phyloP scores from a whole-genome alignment of 2,113 vertebrate species.

The Isurus oxyrinchus region DNA sequence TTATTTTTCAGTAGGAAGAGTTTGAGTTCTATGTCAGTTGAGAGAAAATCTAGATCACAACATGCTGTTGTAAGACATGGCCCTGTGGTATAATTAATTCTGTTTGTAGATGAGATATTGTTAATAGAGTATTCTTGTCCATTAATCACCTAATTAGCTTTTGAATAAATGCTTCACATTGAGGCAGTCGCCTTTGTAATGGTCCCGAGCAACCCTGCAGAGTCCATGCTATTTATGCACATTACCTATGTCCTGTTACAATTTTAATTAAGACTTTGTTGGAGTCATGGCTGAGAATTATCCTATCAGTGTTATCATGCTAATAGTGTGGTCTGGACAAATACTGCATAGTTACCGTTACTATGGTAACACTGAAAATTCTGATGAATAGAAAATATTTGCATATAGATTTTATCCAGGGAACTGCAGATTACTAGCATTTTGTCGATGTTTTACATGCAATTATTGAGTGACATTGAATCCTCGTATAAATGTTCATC shows the following conservation, averaged over 20 bases:
- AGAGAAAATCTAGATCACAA: not conserved
- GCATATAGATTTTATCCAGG: not conserved
- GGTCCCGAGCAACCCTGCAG: conserved; percentile 34
- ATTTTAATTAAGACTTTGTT: conserved; percentile 35
- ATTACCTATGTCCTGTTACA: conserved; percentile 13
- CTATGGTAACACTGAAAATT: conserved; percentile 27
- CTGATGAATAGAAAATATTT: not conserved
- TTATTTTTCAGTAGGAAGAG: not conserved
- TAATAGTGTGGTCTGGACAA: conserved; percentile 19
- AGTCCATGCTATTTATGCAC: conserved; percentile 31
- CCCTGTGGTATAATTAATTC: conserved; percentile 16
- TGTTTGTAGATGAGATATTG: conserved; percentile 24
- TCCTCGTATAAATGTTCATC: not conserved
- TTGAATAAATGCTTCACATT: conserved; percentile 36
- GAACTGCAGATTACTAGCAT: not conserved
- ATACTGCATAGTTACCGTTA: not conserved
- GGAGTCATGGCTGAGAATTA: conserved; percentile 28
- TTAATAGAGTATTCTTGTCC: conserved; percentile 36
- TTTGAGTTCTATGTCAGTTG: conserved; percentile 11
- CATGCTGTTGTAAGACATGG: conserved; percentile 18
- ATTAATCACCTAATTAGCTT: conserved; percentile 39
- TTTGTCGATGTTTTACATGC: not conserved
- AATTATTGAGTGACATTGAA: not conserved
- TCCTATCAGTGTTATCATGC: conserved; percentile 18
- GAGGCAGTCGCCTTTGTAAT: conserved; percentile 23